Base-by-base conservation (phyloP, 30 jellyfish, hydroid and myxozoan species). In the Mastigias papua region DNA sequence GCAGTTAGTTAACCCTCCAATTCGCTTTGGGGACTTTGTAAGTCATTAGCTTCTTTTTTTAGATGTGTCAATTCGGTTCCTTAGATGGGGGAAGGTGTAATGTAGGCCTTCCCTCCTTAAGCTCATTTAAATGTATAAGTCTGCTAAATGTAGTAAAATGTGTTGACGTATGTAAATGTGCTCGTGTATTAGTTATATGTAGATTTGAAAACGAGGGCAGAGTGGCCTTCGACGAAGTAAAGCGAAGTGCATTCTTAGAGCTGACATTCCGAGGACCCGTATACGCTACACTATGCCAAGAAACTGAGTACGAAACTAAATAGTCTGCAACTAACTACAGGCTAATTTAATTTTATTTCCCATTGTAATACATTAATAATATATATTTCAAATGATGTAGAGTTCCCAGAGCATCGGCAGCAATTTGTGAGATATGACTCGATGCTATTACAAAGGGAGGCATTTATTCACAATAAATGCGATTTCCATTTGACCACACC, bases 1-100 rank as follows among this genome's bases (percentile, higher is more conserved):
- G 22, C 92, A 82, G 63, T 31, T 65, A 6, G 61, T 82, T 20
- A 69, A 82, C 31, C 92, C 92, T 15, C 92, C 86, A 17, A 34
- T 70, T 49, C 78, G 70, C 1, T 69, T 68, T 82, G 93, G 93
- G 63, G 93, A 84, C 23, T 26, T 84, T 71, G 87, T 84, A 72
- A 35, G 76, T 35, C 74, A 63, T 63, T 63, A 63, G 23, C 37
- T 63, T 26, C 23, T 63, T 19, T 23, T 63, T 63, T 54, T 42
- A 15, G 7, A 15, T 42, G 4, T 57, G 69, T 57, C 8, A 57
- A 57, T 57, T 10, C 23, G 8, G 69, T 57, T 57, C 46, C 35
- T 0, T 20, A 63, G 69, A 37, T 17, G 35, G 83, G 83, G 83
- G 83, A 72, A 33, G 68, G 83, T 72, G 83, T 72, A 34, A 49